phyloP scores from a whole-genome alignment of 1,140 invertebrate species.

The Reticulitermes speratus region DNA sequence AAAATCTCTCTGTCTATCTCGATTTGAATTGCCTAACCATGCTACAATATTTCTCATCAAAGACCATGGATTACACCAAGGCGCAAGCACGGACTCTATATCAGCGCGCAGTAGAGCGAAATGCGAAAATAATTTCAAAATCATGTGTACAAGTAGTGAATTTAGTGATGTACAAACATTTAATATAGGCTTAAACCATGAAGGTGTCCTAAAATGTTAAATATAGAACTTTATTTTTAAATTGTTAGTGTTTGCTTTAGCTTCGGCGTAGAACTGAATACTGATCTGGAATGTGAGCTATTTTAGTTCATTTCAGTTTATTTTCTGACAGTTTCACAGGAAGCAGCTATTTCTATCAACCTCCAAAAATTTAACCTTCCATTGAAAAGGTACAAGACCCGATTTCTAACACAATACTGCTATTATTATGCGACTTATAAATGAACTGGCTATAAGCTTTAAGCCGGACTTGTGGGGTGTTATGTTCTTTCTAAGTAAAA shows the following conservation, averaged over 20 bases:
- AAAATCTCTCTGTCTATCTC: too few relatives aligned
- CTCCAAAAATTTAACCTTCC: constrained; percentile 7
- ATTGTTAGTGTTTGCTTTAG: constrained; percentile 13
- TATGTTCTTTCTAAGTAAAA: too few relatives aligned
- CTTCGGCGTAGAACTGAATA: not conserved
- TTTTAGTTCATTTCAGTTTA: constrained; percentile 6
- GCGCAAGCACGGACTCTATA: too few relatives aligned
- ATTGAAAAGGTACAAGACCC: not conserved
- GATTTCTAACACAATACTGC: not conserved
- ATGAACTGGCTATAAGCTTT: not conserved
- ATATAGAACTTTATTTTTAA: constrained; percentile 10
- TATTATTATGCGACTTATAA: not conserved
- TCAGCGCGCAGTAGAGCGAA: too few relatives aligned
- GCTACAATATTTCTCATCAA: too few relatives aligned
- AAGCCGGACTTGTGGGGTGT: too few relatives aligned
- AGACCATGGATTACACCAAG: too few relatives aligned
- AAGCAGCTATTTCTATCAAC: constrained; percentile 10
- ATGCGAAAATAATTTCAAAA: too few relatives aligned
- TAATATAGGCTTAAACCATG: not conserved
- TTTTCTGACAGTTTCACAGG: constrained; percentile 13
- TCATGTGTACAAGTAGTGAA: not conserved
- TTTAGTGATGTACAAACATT: not conserved
- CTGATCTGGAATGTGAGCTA: not conserved
- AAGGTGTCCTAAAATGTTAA: constrained; percentile 1
- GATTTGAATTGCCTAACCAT: too few relatives aligned